A percentile compares a stretch with the other conserved stretches of the same genome.
These are phyloP conservation scores for Caiman crocodilus DNA, from an alignment of 2,797 vertebrate genomes.

Conservation along the genomic window DNA sequence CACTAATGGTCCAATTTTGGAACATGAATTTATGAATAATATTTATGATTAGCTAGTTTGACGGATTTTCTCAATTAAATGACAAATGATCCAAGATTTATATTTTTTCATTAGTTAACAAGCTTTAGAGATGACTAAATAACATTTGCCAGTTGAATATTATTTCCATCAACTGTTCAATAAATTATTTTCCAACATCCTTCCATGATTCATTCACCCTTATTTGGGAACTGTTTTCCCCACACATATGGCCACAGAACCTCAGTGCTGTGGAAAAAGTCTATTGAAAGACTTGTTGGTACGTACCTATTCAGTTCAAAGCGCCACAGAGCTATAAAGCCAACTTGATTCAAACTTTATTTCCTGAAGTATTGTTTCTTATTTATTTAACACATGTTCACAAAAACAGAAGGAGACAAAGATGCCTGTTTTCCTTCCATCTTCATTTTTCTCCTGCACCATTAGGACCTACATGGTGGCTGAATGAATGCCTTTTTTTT, in stretches of 20 bases:
- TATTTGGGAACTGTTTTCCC: background rate
- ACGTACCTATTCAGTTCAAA: background rate
- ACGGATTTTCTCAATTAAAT: background rate
- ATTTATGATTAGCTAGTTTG: background rate
- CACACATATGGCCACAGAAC: background rate
- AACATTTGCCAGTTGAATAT: background rate
- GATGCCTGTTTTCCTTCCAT: background rate
- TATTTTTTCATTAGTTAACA: background rate
- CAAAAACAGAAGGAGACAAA: background rate
- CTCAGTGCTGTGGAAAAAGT: background rate
- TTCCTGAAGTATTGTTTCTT: background rate
- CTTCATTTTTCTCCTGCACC: conserved; percentile 27
- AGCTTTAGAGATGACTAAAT: background rate
- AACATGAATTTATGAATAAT: background rate
- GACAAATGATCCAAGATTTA: background rate
- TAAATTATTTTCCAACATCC: background rate
- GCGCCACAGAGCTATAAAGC: background rate
- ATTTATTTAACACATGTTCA: background rate
- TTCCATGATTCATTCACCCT: background rate
- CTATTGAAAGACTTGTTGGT: background rate
- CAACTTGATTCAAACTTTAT: background rate
- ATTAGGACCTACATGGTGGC: conserved; percentile 25
- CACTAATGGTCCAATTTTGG: background rate
- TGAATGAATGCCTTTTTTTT: conserved; percentile 66
- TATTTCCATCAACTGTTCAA: background rate